Conservation (phyloP, 2,888 invertebrate genomes). For the Eugnorisma glareosa region DNA sequence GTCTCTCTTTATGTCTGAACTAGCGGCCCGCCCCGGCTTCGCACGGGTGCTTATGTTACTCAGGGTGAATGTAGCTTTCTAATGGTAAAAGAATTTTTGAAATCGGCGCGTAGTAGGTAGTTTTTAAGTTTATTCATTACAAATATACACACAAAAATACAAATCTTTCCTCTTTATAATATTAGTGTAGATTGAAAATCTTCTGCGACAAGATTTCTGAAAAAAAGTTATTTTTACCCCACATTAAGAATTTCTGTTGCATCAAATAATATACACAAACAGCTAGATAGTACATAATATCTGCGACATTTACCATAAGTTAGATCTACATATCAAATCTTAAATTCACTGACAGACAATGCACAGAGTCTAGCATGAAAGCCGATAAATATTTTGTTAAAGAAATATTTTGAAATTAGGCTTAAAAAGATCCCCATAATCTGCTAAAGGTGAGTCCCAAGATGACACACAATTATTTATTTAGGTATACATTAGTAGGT, state of each 20-base stretch:
- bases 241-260: background rate
- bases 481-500: background rate
- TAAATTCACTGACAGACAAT: background rate
- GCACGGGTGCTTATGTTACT: no score
- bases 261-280: background rate
- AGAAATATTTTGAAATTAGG: background rate
- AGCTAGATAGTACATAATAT: background rate
- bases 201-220: background rate
- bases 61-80: no score
- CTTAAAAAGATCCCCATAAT: background rate
- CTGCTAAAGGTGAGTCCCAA: background rate
- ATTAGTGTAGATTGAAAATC: no score
- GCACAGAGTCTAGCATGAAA: background rate
- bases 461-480: constrained; percentile 17
- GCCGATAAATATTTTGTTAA: background rate
- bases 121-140: no score
- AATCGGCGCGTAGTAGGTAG: no score
- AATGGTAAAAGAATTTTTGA: no score
- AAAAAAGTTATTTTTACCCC: no score
- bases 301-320: background rate
- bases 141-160: no score
- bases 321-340: background rate
- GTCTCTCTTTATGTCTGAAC: background rate
- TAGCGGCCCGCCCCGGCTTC: no score
- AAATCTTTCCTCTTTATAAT: no score